Percentiles rank a stretch among this genome's conserved stretches.
Evolutionary conservation across 2,888 invertebrate genomes (phyloP).

Genomic region (Tetranychus piercei): DNA sequence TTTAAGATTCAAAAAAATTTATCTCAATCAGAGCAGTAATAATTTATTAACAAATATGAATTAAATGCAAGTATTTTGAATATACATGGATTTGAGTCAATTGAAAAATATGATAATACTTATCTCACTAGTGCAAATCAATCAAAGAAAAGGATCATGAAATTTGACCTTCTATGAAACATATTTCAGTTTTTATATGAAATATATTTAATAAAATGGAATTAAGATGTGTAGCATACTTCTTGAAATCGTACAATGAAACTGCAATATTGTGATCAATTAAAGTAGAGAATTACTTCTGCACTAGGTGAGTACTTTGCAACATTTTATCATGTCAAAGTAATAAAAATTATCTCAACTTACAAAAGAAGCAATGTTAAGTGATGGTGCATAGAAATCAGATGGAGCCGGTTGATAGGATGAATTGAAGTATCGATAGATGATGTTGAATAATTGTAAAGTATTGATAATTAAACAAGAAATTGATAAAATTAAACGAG

Average conservation of each 20-base stretch:
- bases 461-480: conserved; percentile 12
- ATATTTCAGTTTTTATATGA: too few relatives aligned
- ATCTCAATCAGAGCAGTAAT: too few relatives aligned
- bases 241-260: neutral
- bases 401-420: neutral
- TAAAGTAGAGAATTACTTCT: neutral
- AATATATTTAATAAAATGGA: too few relatives aligned
- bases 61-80: too few relatives aligned
- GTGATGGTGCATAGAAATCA: neutral
- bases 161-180: too few relatives aligned
- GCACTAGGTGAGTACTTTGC: neutral
- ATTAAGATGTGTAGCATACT: too few relatives aligned
- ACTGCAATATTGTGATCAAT: neutral
- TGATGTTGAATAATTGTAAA: conserved; percentile 2
- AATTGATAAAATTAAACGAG: conserved; percentile 18
- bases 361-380: conserved; percentile 7
- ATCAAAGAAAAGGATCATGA: too few relatives aligned
- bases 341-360: neutral
- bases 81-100: too few relatives aligned
- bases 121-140: too few relatives aligned
- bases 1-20: too few relatives aligned
- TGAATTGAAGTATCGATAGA: neutral
- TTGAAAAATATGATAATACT: too few relatives aligned
- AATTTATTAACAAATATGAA: too few relatives aligned
- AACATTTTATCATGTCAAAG: neutral